A percentile compares a stretch with the other conserved stretches of the same genome.
Evolutionary conservation across 1,140 invertebrate genomes (phyloP).

Genomic region (Ostrea edulis): DNA sequence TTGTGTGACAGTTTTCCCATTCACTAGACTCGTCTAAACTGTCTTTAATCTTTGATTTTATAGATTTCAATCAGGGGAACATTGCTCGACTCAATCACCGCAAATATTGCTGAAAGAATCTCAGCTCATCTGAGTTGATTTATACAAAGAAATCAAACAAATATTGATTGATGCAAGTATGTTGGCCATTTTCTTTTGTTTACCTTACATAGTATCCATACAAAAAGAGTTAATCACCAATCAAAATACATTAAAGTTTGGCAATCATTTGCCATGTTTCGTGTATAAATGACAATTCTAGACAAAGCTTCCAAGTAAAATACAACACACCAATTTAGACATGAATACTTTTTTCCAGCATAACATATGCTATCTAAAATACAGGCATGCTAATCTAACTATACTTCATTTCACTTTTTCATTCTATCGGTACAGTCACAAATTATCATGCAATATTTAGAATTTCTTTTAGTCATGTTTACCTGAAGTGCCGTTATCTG

Average conservation of each 20-base stretch:
- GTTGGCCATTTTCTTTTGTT: slow-evolving; percentile 32
- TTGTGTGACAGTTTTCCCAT: not conserved
- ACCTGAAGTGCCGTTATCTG: too few relatives aligned
- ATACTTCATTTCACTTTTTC: not conserved
- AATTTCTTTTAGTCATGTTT: too few relatives aligned
- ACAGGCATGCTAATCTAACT: not conserved
- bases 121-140: slow-evolving; percentile 27
- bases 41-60: slow-evolving; percentile 19
- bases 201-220: not conserved
- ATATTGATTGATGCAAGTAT: not conserved
- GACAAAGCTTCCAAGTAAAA: not conserved
- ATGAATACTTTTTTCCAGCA: not conserved
- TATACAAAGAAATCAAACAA: slow-evolving; percentile 19
- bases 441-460: too few relatives aligned
- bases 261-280: not conserved
- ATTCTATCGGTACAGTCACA: not conserved
- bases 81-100: slow-evolving; percentile 3
- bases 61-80: slow-evolving; percentile 7
- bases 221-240: slow-evolving; percentile 21
- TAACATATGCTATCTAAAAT: not conserved
- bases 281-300: not conserved
- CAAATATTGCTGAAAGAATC: slow-evolving; percentile 11
- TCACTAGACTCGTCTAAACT: not conserved
- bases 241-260: not conserved
- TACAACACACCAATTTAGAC: not conserved